Evolutionary conservation across 1,140 invertebrate genomes (phyloP), one percentile per base, ranked within the genome.

Genomic region (Aphidius gifuensis): DNA sequence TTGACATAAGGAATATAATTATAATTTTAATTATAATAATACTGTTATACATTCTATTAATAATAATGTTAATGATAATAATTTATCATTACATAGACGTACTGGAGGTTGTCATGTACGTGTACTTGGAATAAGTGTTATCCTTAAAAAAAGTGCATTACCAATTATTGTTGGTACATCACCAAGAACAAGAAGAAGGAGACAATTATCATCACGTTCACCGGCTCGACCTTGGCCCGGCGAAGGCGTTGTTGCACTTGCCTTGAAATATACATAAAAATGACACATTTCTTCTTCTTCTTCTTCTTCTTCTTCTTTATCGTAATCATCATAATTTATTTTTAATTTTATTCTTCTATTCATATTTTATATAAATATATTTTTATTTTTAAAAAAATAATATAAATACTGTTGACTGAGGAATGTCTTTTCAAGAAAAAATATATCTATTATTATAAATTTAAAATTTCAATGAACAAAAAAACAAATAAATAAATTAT

Each of bases 1-100:
- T 56, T 76, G 69, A 71, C 51, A 63, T 9, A 42, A 39, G 9
- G 7, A 38, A 3, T 6, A 9, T 9, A 6, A 9, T 9, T 6
- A 9, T 9, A 6, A 9, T 46, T n/a, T 9, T 38, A 9, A 55
- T 55, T 55, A 38, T 42, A 16, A 55, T 55, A 55, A 40, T 43
- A 53, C 45, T 46, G 45, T 46, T 46, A 32, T n/a, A 46, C n/a
- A 9, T 46, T 46, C 8, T 46, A n/a, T 46, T 46, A 8, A 9
- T 9, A 9, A 46, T 46, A 46, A 46, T 46, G 2, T 46, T 46
- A 9, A 8, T 9, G n/a, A 11, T 44, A 44, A 44, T 44, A 8
- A 44, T 44, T 8, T n/a, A n/a, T 49, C 47, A 6, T n/a, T n/a
- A 16, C 9, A 21, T 11, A 1, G 47, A 49, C 9, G 47, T 8